Conservation (phyloP, 2,113 vertebrate genomes). For the Bucco capensis region DNA sequence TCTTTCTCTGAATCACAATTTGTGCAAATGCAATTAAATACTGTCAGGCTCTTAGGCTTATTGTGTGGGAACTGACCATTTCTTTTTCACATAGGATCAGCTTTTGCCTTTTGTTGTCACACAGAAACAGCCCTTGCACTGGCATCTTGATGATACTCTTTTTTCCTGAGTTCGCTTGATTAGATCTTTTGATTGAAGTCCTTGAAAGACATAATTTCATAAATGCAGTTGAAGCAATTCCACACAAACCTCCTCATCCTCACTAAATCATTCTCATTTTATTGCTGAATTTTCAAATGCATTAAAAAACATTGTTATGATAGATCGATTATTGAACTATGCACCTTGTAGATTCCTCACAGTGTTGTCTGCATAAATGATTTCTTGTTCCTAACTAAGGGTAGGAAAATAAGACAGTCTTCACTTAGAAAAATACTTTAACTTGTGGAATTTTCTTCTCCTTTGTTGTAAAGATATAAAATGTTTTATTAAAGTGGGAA, state of each 20-base stretch:
- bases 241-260: not conserved
- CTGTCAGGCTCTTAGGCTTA: slow-evolving; percentile 16
- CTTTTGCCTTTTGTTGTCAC: not conserved
- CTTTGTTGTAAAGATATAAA: not conserved
- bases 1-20: not conserved
- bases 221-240: slow-evolving; percentile 25
- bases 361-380: not conserved
- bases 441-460: not conserved
- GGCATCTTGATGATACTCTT: not conserved
- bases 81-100: slow-evolving; percentile 6
- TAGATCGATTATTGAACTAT: slow-evolving; percentile 16
- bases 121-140: not conserved
- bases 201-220: slow-evolving; percentile 24
- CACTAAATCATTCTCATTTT: slow-evolving; percentile 11
- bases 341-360: not conserved
- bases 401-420: not conserved
- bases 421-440: not conserved
- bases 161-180: slow-evolving; percentile 10
- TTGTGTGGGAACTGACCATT: slow-evolving; percentile 21
- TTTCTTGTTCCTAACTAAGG: not conserved
- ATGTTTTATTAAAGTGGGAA: not conserved
- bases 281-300: slow-evolving; percentile 40
- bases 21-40: slow-evolving; percentile 4
- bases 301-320: slow-evolving; percentile 26
- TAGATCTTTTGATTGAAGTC: slow-evolving; percentile 31